Base-by-base conservation (phyloP, 2,888 invertebrate genomes). In the Pecten maximus region DNA sequence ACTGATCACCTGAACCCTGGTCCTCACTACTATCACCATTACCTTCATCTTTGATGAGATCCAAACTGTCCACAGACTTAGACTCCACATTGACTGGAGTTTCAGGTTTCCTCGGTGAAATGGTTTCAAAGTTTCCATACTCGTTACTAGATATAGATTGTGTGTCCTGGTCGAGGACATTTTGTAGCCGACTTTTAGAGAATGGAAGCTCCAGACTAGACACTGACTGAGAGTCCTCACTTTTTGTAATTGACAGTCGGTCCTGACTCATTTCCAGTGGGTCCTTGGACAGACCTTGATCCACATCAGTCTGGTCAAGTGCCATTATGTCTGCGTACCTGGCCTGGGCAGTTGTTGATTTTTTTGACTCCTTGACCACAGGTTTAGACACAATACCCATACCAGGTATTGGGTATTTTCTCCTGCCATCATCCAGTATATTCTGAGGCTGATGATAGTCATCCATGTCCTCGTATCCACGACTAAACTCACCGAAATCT, bases 11-110 rank as follows among this genome's bases (percentile, higher is more conserved):
- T 54, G 54, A 50, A 4, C 48, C 54, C 12, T 40, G 60, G 4
- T 54, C 88, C 35, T 88, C 88, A 40, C n/a, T 88, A 28, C 54
- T 48, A 88, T 54, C 60, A 50, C 40, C 88, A 28, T n/a, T 50
- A 88, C 90, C 91, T 28, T 91, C 91, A 50, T 93, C 92, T 12
- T 90, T 89, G 60, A 92, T 93, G 86, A 96, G 91, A 88, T 96
- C 96, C 87, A 96, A 94, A 92, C 96, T 96, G 88, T 96, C 96
- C 89, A 96, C 89, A 1, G 96, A 96, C 91, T 95, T 95, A 23
- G 96, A 96, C 88, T 95, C 95, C 12, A 93, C 92, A 48, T 93
- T 94, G 48, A 89, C 91, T 39, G 90, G 40, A n/a, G 92, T 89
- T 39, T 92, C 90, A 87, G 89, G 74, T 60, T 87, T 91, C 91